Evolutionary conservation across 1,140 invertebrate species (phyloP).

Genomic region (Anastrepha obliqua): DNA sequence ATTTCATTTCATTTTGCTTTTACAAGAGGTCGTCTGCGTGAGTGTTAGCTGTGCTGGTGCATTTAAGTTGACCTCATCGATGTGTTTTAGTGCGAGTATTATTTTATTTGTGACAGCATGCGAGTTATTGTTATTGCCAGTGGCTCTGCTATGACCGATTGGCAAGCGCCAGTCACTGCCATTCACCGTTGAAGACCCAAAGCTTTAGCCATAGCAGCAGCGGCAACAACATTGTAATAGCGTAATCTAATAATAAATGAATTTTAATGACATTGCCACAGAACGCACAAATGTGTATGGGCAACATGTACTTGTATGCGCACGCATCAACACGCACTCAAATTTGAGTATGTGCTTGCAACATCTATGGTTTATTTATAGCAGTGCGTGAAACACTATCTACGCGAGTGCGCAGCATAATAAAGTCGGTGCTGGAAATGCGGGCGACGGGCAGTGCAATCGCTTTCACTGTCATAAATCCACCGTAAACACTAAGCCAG

Average conservation of each 20-base stretch:
- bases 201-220: neutral
- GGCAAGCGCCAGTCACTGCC: neutral
- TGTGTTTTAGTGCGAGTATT: no score
- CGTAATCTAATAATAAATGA: constrained; percentile 49
- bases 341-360: neutral
- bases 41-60: neutral
- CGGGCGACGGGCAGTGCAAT: neutral
- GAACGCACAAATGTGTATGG: neutral
- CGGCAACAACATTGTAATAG: neutral
- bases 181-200: neutral
- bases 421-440: constrained; percentile 26
- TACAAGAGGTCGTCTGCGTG: neutral
- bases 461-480: neutral
- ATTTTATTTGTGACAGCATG: neutral
- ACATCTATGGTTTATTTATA: constrained; percentile 18
- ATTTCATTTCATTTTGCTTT: constrained; percentile 40
- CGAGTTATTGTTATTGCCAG: neutral
- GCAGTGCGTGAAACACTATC: neutral
- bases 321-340: neutral
- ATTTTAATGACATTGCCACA: constrained; percentile 38
- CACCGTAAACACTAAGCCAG: neutral
- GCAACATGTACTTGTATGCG: neutral
- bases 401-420: neutral
- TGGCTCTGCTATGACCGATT: neutral
- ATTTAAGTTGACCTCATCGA: no score